Base-by-base conservation (phyloP, 1,140 invertebrate species). In the Acromyrmex echinatior region DNA sequence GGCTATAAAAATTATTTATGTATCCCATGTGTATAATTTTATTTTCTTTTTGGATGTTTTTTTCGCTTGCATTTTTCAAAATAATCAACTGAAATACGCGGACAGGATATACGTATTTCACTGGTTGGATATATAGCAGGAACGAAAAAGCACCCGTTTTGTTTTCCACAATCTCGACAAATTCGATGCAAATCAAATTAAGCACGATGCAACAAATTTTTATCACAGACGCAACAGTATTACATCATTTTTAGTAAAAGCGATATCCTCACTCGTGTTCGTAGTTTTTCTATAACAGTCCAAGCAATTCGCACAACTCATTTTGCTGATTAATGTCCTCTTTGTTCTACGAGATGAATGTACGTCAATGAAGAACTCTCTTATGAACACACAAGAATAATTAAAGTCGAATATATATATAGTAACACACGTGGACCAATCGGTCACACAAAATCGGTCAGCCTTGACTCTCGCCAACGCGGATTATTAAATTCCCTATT, bases 61-160 rank as follows among this genome's bases (percentile, higher is more conserved):
- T 21, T n/a, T 68, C 14, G 16, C 28, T 51, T 73, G 77, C 21
- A 81, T 25, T 60, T 81, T 71, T 39, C 66, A 65, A 81, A 71
- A 45, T 60, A 58, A 81, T 89, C 71, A 49, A 78, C 79, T 66
- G 76, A 86, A 77, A 76, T 53, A 39, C 18, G 35, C 66, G 58
- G 35, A 73, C 82, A 82, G 88, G 58, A 81, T 51, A 28, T 35
- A 31, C 31, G 1, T 51, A 60, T 81, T 74, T 65, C 79, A 85
- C 88, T 71, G 78, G 49, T 10, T 39, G 21, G 9, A 65, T 49
- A n/a, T 9, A 12, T 10, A n/a, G 25, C 16, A 14, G 58, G n/a
- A n/a, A 28, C 7, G 21, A 21, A 25, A 60, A 58, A 71, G 56
- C 18, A 58, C 10, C 28, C 21, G 25, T 71, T 31, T 25, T 71